Conservation (phyloP, 2,797 vertebrate genomes). For the Sebastes dallii region DNA sequence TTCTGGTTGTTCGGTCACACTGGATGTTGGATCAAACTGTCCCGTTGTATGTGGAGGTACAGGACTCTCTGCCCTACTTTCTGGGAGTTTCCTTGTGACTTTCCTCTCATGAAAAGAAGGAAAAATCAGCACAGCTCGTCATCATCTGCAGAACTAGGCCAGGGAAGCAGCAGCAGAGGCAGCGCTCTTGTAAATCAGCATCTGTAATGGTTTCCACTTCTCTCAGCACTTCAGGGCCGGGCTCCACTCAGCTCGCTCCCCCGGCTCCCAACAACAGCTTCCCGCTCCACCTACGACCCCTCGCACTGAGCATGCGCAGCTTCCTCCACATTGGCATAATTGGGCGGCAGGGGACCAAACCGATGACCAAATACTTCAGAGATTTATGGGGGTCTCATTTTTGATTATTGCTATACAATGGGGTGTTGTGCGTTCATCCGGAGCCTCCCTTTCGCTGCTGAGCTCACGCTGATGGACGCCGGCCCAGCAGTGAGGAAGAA, state of each 20-base stretch:
- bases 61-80: not conserved
- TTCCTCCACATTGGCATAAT: conserved; percentile 51
- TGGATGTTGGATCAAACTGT: not conserved
- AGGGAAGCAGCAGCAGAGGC: conserved; percentile 10
- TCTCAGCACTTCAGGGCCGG: conserved; percentile 56
- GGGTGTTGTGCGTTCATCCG: conserved; percentile 32
- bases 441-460: conserved; percentile 31
- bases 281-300: conserved; percentile 21
- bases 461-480: conserved; percentile 44
- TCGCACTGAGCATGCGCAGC: conserved; percentile 50
- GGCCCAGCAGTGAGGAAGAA: conserved; percentile 23
- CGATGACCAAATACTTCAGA: conserved; percentile 54
- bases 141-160: conserved; percentile 27
- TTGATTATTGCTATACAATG: conserved; percentile 50
- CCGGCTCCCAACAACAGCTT: conserved; percentile 5
- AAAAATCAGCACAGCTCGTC: conserved; percentile 34
- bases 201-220: conserved; percentile 81
- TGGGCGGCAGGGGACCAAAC: conserved; percentile 42
- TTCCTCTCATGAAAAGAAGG: conserved; percentile 42
- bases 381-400: conserved; percentile 48
- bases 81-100: conserved; percentile 36
- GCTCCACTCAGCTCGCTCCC: conserved; percentile 28
- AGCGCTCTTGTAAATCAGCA: conserved; percentile 70
- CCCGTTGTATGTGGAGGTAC: not conserved
- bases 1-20: not conserved